These are phyloP conservation scores for Ramphastos sulfuratus DNA, from an alignment of 2,113 vertebrate species.

Conservation along the genomic window DNA sequence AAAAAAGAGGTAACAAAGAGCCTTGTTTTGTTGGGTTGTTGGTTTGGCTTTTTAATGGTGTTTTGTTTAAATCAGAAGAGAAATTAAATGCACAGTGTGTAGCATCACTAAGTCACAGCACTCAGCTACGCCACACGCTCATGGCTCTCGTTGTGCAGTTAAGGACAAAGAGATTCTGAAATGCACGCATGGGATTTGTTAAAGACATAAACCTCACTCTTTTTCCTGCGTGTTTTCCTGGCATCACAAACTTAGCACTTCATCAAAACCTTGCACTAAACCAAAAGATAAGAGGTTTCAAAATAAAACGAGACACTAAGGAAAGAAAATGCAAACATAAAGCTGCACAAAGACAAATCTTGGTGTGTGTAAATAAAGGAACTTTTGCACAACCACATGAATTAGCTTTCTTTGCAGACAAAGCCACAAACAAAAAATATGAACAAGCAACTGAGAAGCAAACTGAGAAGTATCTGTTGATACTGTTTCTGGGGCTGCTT, in stretches of 20 bases:
- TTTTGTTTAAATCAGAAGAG: background rate
- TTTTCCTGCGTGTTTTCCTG: background rate
- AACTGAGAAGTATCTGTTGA: background rate
- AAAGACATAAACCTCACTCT: background rate
- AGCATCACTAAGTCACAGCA: background rate
- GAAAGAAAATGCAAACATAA: background rate
- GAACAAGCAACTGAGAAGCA: background rate
- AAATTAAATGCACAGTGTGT: background rate
- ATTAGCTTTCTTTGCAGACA: background rate
- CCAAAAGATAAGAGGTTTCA: background rate
- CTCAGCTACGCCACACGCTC: background rate
- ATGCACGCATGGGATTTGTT: background rate
- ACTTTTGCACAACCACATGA: background rate
- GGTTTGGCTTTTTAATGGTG: background rate
- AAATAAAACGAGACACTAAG: background rate
- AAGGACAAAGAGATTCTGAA: conserved; percentile 15
- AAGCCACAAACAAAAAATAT: background rate
- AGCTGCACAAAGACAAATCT: background rate
- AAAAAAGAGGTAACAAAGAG: background rate
- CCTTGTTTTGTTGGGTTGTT: background rate
- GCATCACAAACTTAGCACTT: background rate
- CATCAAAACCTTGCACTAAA: background rate
- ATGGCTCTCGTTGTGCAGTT: background rate
- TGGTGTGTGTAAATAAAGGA: background rate
- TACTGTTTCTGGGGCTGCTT: background rate